These are phyloP conservation scores for Argyresthia albistria DNA, from an alignment of 2,888 invertebrate species.

Conservation along the genomic window DNA sequence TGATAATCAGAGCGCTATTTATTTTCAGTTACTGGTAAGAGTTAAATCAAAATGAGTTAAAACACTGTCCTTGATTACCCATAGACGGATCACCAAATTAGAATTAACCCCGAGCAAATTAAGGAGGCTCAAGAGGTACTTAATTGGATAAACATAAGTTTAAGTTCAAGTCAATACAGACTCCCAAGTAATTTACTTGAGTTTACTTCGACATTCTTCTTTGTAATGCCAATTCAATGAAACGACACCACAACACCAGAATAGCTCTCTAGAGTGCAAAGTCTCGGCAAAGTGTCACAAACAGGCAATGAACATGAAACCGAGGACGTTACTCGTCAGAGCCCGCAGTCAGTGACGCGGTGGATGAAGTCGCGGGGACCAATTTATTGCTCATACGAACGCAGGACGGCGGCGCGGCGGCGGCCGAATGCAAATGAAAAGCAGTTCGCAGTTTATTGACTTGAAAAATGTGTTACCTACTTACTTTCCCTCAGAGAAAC, in stretches of 20 bases:
- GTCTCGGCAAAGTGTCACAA: neutral
- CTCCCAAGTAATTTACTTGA: no score
- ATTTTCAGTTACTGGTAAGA: neutral
- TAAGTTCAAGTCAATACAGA: no score
- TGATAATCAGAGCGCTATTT: neutral
- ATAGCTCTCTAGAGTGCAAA: no score
- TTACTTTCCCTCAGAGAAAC: neutral
- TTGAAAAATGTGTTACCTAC: slow-evolving; percentile 29
- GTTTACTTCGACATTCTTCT: no score
- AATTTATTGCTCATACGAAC: slow-evolving; percentile 35
- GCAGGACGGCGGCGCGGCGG: slow-evolving; percentile 27
- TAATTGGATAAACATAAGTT: no score
- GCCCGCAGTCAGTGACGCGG: slow-evolving; percentile 10
- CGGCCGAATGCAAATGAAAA: slow-evolving; percentile 36
- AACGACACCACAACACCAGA: no score
- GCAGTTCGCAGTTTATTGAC: slow-evolving; percentile 33
- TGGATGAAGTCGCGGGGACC: slow-evolving; percentile 26
- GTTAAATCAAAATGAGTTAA: no score
- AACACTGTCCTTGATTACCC: no score
- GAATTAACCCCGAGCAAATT: no score
- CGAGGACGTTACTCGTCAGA: slow-evolving; percentile 3
- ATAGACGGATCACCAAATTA: no score
- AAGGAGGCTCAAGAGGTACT: no score
- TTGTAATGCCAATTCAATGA: no score
- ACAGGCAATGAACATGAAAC: slow-evolving; percentile 14